These are phyloP conservation scores for Griposia aprilina DNA, from an alignment of 2,888 invertebrate species.

Conservation along the genomic window DNA sequence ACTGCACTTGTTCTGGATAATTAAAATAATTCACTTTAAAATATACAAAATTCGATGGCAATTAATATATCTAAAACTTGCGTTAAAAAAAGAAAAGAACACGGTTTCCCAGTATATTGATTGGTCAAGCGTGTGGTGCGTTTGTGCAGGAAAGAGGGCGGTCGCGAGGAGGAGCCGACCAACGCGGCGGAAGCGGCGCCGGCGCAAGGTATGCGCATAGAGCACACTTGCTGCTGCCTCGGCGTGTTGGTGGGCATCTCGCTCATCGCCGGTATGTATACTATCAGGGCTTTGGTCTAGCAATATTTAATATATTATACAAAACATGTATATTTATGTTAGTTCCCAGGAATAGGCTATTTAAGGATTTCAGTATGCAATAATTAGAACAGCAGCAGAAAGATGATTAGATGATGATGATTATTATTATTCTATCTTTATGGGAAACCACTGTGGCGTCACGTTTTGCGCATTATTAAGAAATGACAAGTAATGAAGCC, in stretches of 20 bases:
- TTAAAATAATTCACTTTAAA: slow-evolving; percentile 5
- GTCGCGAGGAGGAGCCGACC: slow-evolving; percentile 88
- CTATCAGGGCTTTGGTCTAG: not conserved
- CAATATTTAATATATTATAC: not conserved
- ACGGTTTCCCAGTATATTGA: slow-evolving; percentile 13
- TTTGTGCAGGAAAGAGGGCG: slow-evolving; percentile 87
- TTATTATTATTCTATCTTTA: not conserved
- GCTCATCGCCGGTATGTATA: slow-evolving; percentile 87
- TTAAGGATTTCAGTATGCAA: not conserved
- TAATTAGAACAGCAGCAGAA: not conserved
- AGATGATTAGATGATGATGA: not conserved
- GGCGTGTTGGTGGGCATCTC: slow-evolving; percentile 89
- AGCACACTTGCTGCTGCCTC: slow-evolving; percentile 89
- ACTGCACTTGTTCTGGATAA: slow-evolving; percentile 4
- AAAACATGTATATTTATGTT: not conserved
- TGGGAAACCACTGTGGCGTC: no score
- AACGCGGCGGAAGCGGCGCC: slow-evolving; percentile 82
- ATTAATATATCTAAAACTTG: not conserved
- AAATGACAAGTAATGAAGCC: not conserved
- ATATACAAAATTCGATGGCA: not conserved
- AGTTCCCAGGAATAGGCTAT: no score
- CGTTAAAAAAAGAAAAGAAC: not conserved
- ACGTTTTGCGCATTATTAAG: no score
- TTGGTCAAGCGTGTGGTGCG: slow-evolving; percentile 45
- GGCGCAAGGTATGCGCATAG: slow-evolving; percentile 83